Conservation (phyloP, 1,140 invertebrate genomes). For the Dermatophagoides farinae region DNA sequence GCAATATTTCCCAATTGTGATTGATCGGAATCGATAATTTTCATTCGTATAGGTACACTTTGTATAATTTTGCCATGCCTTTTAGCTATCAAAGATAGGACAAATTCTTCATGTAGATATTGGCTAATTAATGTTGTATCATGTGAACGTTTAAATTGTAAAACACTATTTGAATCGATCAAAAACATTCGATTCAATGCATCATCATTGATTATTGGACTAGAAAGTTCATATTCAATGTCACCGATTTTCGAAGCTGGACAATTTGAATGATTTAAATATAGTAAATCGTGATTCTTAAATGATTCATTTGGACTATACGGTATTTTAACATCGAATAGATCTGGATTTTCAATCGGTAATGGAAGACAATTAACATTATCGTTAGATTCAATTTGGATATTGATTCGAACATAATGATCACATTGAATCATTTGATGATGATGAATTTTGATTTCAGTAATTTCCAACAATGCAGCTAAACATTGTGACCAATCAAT, state of each 20-base stretch:
- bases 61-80: neutral
- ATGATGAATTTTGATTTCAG: neutral
- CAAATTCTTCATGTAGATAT: constrained; percentile 6
- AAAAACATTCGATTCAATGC: neutral
- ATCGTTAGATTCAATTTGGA: neutral
- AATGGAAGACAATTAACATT: neutral
- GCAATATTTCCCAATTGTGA: constrained; percentile 4
- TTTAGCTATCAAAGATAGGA: neutral
- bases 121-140: neutral
- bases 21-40: constrained; percentile 1
- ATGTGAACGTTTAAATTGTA: neutral
- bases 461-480: neutral
- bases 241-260: neutral
- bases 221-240: constrained; percentile 1
- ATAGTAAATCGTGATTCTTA: neutral
- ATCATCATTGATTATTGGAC: neutral
- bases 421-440: neutral
- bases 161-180: neutral
- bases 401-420: neutral
- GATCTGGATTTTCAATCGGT: neutral
- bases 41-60: constrained; percentile 3
- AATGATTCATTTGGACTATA: neutral
- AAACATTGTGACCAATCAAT: constrained; percentile 8
- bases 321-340: constrained; percentile 5
- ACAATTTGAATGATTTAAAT: constrained; percentile 1